Evolutionary conservation across 2,888 invertebrate species (phyloP).

Genomic region (Celastrina argiolus): DNA sequence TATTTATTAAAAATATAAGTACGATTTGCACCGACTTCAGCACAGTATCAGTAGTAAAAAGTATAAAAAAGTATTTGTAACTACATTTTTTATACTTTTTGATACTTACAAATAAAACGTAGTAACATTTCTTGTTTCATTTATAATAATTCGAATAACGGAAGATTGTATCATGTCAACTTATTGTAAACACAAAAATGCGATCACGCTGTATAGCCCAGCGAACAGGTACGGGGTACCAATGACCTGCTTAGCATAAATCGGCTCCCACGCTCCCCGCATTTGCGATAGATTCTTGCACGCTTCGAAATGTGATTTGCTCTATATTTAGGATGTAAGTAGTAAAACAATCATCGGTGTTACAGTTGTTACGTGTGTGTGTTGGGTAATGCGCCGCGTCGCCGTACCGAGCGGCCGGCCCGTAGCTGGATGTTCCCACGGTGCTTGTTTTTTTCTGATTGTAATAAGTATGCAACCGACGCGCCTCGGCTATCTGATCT

Average conservation of each 20-base stretch:
- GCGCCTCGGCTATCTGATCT: constrained; percentile 15
- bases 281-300: constrained; percentile 75
- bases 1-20: too few relatives aligned
- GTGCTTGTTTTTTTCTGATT: constrained; percentile 40
- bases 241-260: constrained; percentile 75
- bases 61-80: too few relatives aligned
- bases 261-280: constrained; percentile 66
- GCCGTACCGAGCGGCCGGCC: constrained; percentile 35
- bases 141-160: too few relatives aligned
- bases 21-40: too few relatives aligned
- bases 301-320: constrained; percentile 71
- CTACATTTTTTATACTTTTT: too few relatives aligned
- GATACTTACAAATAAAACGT: too few relatives aligned
- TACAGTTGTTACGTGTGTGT: constrained; percentile 54
- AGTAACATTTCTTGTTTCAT: too few relatives aligned
- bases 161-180: not conserved
- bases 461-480: not conserved
- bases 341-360: constrained; percentile 69
- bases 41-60: too few relatives aligned
- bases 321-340: constrained; percentile 74
- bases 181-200: not conserved
- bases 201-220: constrained; percentile 50
- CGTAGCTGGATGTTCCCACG: constrained; percentile 53
- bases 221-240: constrained; percentile 69
- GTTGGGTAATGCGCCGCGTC: constrained; percentile 23